A percentile compares a stretch with the other conserved stretches of the same genome.
These are phyloP conservation scores for Spisula solida DNA, from an alignment of 2,888 invertebrate genomes.

Conservation along the genomic window DNA sequence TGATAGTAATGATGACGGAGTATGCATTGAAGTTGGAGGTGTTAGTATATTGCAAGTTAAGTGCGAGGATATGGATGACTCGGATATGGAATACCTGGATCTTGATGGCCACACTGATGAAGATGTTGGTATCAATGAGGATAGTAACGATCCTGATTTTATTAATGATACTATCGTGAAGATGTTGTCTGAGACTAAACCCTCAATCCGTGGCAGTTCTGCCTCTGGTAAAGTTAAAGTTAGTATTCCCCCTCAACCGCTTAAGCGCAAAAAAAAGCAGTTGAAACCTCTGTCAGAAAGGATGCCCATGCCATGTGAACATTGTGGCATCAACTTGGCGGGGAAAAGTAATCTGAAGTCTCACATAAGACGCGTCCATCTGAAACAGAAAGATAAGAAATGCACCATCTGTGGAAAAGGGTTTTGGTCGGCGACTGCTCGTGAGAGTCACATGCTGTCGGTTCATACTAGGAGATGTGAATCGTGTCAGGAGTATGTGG, in stretches of 20 bases:
- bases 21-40: constrained; percentile 27
- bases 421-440: constrained; percentile 65
- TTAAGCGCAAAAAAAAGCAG: constrained; percentile 48
- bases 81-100: constrained; percentile 51
- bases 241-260: neutral
- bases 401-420: constrained; percentile 65
- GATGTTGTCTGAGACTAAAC: neutral
- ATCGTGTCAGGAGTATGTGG: constrained; percentile 67
- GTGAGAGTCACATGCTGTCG: constrained; percentile 68
- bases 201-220: neutral
- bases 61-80: constrained; percentile 45
- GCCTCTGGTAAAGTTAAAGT: neutral
- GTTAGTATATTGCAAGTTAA: constrained; percentile 6
- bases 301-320: constrained; percentile 64
- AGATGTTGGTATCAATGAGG: constrained; percentile 34
- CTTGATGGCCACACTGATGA: constrained; percentile 36
- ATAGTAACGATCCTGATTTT: constrained; percentile 25
- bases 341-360: constrained; percentile 68
- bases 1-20: constrained; percentile 16
- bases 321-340: constrained; percentile 60
- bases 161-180: neutral
- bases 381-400: constrained; percentile 54
- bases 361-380: constrained; percentile 62
- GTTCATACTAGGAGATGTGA: constrained; percentile 70
- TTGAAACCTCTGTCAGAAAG: constrained; percentile 56